Conservation (phyloP, 2,113 vertebrate species). For the Sinocyclocheilus rhinocerous region DNA sequence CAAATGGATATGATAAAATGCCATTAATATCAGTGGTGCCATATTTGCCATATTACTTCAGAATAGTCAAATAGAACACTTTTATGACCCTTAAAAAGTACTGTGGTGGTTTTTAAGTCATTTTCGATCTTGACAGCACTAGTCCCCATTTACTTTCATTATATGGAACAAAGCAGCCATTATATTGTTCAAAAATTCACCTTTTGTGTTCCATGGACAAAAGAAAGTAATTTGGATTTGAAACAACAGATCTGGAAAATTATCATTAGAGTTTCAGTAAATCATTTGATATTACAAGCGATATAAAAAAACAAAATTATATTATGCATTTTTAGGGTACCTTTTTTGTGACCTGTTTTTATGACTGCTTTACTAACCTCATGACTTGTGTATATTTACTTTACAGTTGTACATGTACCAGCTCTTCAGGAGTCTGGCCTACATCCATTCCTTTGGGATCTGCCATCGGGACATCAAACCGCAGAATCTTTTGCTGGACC, state of each 20-base stretch:
- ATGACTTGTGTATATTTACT: constrained; percentile 40
- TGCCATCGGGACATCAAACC: constrained; percentile 99
- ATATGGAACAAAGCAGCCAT: not conserved
- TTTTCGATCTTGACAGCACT: not conserved
- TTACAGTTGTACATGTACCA: constrained; percentile 98
- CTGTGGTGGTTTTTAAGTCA: not conserved
- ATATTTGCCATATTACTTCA: constrained; percentile 10
- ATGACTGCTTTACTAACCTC: not conserved
- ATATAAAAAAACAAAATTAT: not conserved
- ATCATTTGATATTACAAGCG: not conserved
- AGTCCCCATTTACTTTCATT: not conserved
- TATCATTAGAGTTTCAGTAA: not conserved
- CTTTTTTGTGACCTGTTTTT: constrained; percentile 20
- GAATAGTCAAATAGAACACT: not conserved
- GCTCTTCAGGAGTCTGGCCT: constrained; percentile 98
- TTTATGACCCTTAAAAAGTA: not conserved
- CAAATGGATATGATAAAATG: not conserved
- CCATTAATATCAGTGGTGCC: not conserved
- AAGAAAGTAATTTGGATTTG: not conserved
- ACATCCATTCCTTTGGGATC: constrained; percentile 99
- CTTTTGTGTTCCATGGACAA: not conserved
- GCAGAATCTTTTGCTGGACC: constrained; percentile 98
- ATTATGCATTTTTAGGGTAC: not conserved
- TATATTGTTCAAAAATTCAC: not conserved
- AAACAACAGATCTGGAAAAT: not conserved